These are phyloP conservation scores for Limnephilus lunatus DNA, from an alignment of 2,888 invertebrate genomes.

Conservation along the genomic window DNA sequence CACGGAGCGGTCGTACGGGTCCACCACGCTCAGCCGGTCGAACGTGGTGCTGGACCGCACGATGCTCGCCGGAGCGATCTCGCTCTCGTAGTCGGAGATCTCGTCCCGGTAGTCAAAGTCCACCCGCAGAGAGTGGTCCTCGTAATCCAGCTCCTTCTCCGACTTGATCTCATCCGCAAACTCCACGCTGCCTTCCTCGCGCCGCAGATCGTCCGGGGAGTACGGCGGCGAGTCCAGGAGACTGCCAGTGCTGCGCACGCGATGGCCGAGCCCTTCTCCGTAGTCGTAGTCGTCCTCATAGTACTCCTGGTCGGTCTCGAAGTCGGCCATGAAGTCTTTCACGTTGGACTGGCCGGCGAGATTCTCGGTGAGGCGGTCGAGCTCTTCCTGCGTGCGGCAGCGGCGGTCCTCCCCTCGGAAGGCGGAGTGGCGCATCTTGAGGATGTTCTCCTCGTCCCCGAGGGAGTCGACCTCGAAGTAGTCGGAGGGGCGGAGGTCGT, in stretches of 20 bases:
- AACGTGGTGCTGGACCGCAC: constrained; percentile 57
- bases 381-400: constrained; percentile 47
- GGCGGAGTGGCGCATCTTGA: constrained; percentile 52
- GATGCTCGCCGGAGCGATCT: constrained; percentile 23
- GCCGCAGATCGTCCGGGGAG: constrained; percentile 44
- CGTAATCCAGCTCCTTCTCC: constrained; percentile 52
- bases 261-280: constrained; percentile 60
- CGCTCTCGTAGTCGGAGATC: constrained; percentile 59
- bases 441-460: constrained; percentile 52
- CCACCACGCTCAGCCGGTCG: constrained; percentile 52
- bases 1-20: constrained; percentile 55
- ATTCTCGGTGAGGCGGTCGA: constrained; percentile 51
- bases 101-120: constrained; percentile 62
- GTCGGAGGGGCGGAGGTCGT: constrained; percentile 49
- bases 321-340: constrained; percentile 60
- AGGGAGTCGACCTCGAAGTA: constrained; percentile 47
- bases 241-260: constrained; percentile 60
- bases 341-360: constrained; percentile 41
- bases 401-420: constrained; percentile 36
- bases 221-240: constrained; percentile 53
- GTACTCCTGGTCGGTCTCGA: constrained; percentile 62
- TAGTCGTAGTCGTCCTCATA: constrained; percentile 65
- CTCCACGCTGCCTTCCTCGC: constrained; percentile 58
- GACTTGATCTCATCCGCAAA: constrained; percentile 59
- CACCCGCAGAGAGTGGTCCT: constrained; percentile 55